phyloP scores from a whole-genome alignment of 2,888 invertebrate species.

The Pedicia rivosa region DNA sequence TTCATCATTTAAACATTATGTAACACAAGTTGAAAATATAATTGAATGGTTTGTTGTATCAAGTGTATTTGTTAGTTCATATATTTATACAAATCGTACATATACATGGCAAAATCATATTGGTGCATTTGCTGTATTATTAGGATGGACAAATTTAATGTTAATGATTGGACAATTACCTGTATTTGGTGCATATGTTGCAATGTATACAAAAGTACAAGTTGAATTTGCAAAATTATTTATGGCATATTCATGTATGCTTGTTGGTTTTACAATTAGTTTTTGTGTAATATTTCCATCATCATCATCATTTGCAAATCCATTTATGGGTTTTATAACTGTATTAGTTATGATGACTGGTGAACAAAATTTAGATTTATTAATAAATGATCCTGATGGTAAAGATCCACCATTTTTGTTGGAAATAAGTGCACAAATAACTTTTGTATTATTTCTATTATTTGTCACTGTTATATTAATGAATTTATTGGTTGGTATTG shows the following conservation, averaged over 20 bases:
- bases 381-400: slow-evolving; percentile 59
- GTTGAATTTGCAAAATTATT: slow-evolving; percentile 76
- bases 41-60: slow-evolving; percentile 78
- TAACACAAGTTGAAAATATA: slow-evolving; percentile 69
- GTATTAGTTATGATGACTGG: slow-evolving; percentile 84
- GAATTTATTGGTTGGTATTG: slow-evolving; percentile 74
- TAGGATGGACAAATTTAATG: slow-evolving; percentile 84
- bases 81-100: slow-evolving; percentile 57
- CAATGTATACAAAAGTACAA: slow-evolving; percentile 79
- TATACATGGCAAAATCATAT: slow-evolving; percentile 79
- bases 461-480: slow-evolving; percentile 75
- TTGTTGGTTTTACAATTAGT: slow-evolving; percentile 75
- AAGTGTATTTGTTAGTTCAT: slow-evolving; percentile 70
- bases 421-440: slow-evolving; percentile 67
- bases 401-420: slow-evolving; percentile 59
- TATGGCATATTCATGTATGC: slow-evolving; percentile 67
- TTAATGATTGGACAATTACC: slow-evolving; percentile 80
- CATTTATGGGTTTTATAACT: slow-evolving; percentile 69
- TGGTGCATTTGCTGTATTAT: slow-evolving; percentile 69
- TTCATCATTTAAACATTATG: slow-evolving; percentile 63
- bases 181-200: slow-evolving; percentile 76
- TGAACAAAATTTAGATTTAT: slow-evolving; percentile 59
- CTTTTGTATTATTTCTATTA: slow-evolving; percentile 62
- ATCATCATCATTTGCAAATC: slow-evolving; percentile 66
- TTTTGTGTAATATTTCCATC: slow-evolving; percentile 79